phyloP scores from a whole-genome alignment of 2,888 invertebrate species.

The Eupithecia exiguata region DNA sequence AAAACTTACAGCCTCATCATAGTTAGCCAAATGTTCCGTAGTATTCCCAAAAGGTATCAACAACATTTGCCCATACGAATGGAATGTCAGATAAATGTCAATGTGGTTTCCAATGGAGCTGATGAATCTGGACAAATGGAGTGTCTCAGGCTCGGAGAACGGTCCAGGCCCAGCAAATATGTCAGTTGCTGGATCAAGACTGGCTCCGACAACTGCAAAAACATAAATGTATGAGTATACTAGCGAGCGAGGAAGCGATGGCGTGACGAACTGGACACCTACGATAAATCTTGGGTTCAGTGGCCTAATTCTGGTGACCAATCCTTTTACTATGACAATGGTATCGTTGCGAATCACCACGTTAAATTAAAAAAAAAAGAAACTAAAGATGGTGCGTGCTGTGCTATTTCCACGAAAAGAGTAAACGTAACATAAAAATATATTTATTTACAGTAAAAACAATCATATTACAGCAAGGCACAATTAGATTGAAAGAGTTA shows the following conservation, averaged over 20 bases:
- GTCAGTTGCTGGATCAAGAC: slow-evolving; percentile 83
- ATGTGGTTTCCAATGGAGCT: slow-evolving; percentile 74
- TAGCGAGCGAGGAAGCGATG: not conserved
- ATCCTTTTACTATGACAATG: too few relatives aligned
- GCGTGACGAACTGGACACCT: not conserved
- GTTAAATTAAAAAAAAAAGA: too few relatives aligned
- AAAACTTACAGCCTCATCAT: slow-evolving; percentile 81
- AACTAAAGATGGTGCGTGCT: too few relatives aligned
- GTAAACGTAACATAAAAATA: too few relatives aligned
- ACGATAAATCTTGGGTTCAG: not conserved
- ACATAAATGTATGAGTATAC: not conserved
- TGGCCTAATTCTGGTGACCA: too few relatives aligned
- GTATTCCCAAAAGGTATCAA: slow-evolving; percentile 89
- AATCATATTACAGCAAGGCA: too few relatives aligned
- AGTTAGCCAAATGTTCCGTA: slow-evolving; percentile 81
- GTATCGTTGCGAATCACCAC: too few relatives aligned
- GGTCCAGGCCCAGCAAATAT: slow-evolving; percentile 86
- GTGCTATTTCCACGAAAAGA: too few relatives aligned
- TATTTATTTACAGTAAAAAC: too few relatives aligned
- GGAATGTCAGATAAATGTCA: slow-evolving; percentile 87
- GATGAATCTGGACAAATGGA: slow-evolving; percentile 82
- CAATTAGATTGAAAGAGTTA: too few relatives aligned
- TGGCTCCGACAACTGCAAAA: slow-evolving; percentile 79
- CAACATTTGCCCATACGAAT: slow-evolving; percentile 89
- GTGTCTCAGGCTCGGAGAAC: slow-evolving; percentile 88